Conservation (phyloP, 2,888 invertebrate species). For the Coremacera marginata region DNA sequence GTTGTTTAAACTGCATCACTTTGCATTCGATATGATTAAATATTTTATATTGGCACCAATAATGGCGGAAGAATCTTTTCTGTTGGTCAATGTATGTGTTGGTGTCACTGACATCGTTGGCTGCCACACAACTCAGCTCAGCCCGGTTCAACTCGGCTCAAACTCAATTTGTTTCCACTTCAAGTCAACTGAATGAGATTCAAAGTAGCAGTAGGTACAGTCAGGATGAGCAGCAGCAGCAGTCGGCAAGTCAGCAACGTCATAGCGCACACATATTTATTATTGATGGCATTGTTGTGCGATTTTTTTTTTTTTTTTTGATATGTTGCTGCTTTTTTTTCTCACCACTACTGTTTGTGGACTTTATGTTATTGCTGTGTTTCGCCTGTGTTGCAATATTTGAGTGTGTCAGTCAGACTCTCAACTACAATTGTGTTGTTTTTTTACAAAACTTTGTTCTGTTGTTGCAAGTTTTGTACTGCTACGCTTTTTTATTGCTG, state of each 20-base stretch:
- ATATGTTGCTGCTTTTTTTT: neutral
- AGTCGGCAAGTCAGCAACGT: neutral
- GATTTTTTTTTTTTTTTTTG: neutral
- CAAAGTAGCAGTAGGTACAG: neutral
- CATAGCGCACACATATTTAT: slow-evolving; percentile 6
- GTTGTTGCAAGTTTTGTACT: slow-evolving; percentile 30
- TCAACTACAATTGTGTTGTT: no score
- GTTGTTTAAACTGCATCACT: slow-evolving; percentile 24
- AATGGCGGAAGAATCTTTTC: neutral
- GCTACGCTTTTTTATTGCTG: slow-evolving; percentile 19
- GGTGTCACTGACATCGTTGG: slow-evolving; percentile 17
- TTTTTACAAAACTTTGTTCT: neutral
- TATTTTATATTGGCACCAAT: slow-evolving; percentile 17
- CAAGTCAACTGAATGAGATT: neutral
- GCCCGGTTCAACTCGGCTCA: neutral
- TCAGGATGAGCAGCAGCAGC: neutral
- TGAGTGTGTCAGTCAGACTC: neutral
- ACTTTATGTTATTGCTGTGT: neutral
- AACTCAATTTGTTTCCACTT: neutral
- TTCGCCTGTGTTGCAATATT: neutral
- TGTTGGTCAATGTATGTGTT: neutral
- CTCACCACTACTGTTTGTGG: neutral
- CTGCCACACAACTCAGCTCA: neutral
- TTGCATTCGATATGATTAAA: slow-evolving; percentile 31
- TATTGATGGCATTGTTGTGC: slow-evolving; percentile 6